phyloP scores from a whole-genome alignment of 2,888 invertebrate genomes.

The Rhogogaster chlorosoma region DNA sequence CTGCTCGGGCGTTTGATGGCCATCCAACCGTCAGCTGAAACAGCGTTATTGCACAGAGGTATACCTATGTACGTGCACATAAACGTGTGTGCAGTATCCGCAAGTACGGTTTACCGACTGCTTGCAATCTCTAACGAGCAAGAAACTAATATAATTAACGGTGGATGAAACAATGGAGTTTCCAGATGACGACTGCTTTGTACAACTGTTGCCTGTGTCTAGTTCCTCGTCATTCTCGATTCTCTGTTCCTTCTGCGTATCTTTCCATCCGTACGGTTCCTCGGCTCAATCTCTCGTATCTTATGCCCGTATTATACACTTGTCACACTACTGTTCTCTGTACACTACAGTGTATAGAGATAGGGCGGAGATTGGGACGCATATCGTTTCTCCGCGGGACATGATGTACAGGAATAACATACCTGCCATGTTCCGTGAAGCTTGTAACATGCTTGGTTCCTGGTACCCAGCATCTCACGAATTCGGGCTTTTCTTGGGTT shows the following conservation, averaged over 20 bases:
- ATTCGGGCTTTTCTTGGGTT: background rate
- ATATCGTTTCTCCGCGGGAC: background rate
- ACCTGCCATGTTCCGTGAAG: background rate
- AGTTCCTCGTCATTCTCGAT: background rate
- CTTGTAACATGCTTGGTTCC: background rate
- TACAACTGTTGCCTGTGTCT: background rate
- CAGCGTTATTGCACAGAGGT: background rate
- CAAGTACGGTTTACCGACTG: background rate
- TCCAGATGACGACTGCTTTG: slow-evolving; percentile 32
- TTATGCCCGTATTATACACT: background rate
- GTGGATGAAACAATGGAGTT: slow-evolving; percentile 1
- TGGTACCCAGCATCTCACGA: background rate
- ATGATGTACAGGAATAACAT: background rate
- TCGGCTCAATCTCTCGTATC: background rate
- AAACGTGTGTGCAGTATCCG: background rate
- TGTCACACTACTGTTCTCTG: background rate
- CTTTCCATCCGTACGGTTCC: background rate
- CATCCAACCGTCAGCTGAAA: slow-evolving; percentile 2
- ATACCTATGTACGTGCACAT: background rate
- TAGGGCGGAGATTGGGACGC: background rate
- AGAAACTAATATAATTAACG: slow-evolving; percentile 40
- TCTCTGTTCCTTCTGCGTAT: background rate
- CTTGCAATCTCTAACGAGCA: slow-evolving; percentile 11
- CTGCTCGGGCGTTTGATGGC: background rate
- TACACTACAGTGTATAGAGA: background rate